phyloP scores from a whole-genome alignment of 2,113 vertebrate genomes.

The Ochotona princeps region DNA sequence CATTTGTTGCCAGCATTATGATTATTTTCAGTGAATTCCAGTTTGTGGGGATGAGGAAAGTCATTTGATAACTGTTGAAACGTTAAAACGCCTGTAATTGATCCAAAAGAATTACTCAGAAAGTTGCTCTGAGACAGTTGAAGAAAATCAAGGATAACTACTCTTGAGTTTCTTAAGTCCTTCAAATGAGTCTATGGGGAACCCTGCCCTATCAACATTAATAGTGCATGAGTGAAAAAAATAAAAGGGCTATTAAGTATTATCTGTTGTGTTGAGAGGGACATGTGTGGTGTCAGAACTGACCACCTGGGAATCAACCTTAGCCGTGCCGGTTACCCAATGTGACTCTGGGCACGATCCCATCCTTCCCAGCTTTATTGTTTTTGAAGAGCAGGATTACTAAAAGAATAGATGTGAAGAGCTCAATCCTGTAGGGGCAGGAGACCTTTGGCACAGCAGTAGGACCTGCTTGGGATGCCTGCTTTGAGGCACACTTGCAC shows the following conservation, averaged over 20 bases:
- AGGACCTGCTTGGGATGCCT: too few species aligned
- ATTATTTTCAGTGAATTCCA: conserved; percentile 50
- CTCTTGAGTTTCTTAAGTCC: conserved; percentile 40
- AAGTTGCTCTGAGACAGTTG: conserved; percentile 50
- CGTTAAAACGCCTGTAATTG: conserved; percentile 37
- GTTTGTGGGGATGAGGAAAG: conserved; percentile 69
- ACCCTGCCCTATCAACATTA: background rate
- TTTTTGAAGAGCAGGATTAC: background rate
- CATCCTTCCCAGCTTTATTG: background rate
- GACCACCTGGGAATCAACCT: background rate
- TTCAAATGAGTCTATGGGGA: conserved; percentile 44
- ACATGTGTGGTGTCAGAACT: background rate
- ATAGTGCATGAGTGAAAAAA: background rate
- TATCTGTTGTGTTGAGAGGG: background rate
- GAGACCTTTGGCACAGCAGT: too few species aligned
- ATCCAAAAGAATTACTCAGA: conserved; percentile 69
- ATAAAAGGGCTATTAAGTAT: background rate
- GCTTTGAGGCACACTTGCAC: too few species aligned
- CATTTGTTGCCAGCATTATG: background rate
- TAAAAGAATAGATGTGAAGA: background rate
- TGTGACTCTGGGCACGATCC: background rate
- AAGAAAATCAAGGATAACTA: conserved; percentile 29
- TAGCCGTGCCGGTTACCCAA: background rate
- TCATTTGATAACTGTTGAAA: conserved; percentile 72
- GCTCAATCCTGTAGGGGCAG: background rate